Base-by-base conservation (phyloP, 2,113 vertebrate genomes). In the Ailuropoda melanoleuca region DNA sequence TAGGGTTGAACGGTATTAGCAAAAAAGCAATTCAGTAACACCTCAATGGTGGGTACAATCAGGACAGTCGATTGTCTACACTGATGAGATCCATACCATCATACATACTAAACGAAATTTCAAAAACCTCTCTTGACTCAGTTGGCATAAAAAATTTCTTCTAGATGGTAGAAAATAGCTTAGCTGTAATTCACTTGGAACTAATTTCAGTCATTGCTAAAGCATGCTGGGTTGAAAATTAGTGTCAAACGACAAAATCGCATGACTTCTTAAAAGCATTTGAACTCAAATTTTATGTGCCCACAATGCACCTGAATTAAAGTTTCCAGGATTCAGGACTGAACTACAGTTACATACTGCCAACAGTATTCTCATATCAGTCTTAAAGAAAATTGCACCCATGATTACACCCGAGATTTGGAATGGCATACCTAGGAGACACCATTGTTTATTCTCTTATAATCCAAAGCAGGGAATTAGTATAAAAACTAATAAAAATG, bases 201-300 rank as follows among this genome's bases (percentile, higher is more conserved):
- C 97, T 99, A 99, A 99, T 99, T 99, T 98, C 98, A 98, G 98
- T 98, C 98, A 97, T 97, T 98, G 97, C 95, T 98, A 98, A 98
- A 98, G 98, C 98, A 98, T 91, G 98, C 98, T 98, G 98, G 96
- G 98, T 98, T 97, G 98, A 98, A 99, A 99, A 99, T 98, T 98
- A 98, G 98, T 98, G 98, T 99, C 98, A 99, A 98, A 98, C 78
- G 97, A 98, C 97, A 99, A 98, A 98, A 98, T 98, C 85, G 97
- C 98, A 98, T 97, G 97, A 98, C 92, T 98, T 98, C 98, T 98
- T 96, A 98, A 99, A 98, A 99, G 98, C 98, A 97, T 97, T 96
- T 96, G 64, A 97, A 98, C 97, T 98, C 89, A 97, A 97, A 97
- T 98, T 98, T 98, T 98, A 98, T 97, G 92, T 93, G 97, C 93